phyloP scores from a whole-genome alignment of 2,797 vertebrate species.

The Petrocephalus schoutedeni region DNA sequence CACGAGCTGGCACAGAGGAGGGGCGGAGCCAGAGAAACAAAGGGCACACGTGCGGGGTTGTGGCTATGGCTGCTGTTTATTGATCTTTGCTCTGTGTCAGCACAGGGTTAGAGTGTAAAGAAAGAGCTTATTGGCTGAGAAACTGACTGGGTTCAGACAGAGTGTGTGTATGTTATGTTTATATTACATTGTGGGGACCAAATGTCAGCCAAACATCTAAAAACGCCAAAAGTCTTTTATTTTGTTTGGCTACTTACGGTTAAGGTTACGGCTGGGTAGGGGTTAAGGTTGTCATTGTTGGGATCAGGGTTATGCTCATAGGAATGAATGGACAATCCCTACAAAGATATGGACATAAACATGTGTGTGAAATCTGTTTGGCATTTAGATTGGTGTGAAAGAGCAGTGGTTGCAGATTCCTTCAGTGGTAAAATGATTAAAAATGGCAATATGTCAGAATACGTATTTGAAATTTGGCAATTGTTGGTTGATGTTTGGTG shows the following conservation, averaged over 20 bases:
- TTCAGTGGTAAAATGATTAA: background rate
- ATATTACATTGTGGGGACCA: background rate
- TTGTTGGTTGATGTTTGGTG: background rate
- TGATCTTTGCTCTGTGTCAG: conserved; percentile 14
- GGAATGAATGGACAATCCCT: background rate
- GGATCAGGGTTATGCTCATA: background rate
- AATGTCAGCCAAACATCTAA: background rate
- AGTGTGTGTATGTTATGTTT: background rate
- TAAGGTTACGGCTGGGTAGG: background rate
- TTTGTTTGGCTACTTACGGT: background rate
- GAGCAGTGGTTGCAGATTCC: background rate
- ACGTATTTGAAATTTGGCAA: background rate
- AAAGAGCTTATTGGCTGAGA: background rate
- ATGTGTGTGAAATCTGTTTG: background rate
- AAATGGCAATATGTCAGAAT: background rate
- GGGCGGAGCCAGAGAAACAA: conserved; percentile 44
- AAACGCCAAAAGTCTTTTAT: background rate
- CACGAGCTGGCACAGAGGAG: conserved; percentile 64
- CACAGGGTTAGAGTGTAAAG: background rate
- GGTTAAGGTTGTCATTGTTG: background rate
- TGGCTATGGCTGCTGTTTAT: background rate
- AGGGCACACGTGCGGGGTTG: background rate
- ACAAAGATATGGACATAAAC: background rate
- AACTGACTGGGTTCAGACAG: background rate
- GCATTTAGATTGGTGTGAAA: background rate